These are phyloP conservation scores for Tachysurus fulvidraco DNA, from an alignment of 2,113 vertebrate genomes.

Conservation along the genomic window DNA sequence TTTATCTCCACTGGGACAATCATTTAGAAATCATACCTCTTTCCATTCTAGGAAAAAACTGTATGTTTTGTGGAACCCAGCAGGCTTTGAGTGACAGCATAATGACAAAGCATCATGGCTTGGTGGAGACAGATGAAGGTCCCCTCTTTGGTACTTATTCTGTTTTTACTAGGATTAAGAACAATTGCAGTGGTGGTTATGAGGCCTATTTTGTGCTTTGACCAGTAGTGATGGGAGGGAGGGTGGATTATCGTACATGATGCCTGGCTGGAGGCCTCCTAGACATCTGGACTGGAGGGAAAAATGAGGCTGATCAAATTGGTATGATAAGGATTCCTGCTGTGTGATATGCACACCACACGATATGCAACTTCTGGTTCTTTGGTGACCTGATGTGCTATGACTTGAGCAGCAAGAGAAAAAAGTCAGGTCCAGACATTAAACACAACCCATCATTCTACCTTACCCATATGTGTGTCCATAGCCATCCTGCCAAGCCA, in stretches of 20 bases:
- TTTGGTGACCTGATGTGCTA: not conserved
- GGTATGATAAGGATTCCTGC: conserved; percentile 3
- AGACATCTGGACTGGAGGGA: conserved; percentile 21
- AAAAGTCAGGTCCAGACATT: conserved; percentile 17
- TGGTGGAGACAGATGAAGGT: not conserved
- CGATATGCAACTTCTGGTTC: not conserved
- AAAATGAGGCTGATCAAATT: conserved; percentile 18
- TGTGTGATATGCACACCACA: not conserved
- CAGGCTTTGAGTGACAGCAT: not conserved
- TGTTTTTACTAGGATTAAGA: conserved; percentile 6
- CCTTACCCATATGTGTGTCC: not conserved
- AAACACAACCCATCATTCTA: not conserved
- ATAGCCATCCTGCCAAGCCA: conserved; percentile 8
- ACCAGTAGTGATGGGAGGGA: not conserved
- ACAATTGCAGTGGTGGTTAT: conserved; percentile 19
- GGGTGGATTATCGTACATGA: not conserved
- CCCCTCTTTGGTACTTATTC: not conserved
- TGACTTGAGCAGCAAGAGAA: not conserved
- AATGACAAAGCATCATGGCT: not conserved
- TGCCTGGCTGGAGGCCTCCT: not conserved
- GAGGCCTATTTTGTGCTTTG: conserved; percentile 7
- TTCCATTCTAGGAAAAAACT: not conserved
- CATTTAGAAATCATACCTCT: not conserved
- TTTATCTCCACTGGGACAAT: not conserved
- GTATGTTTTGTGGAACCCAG: not conserved